Evolutionary conservation across 1,140 invertebrate genomes (phyloP).

Genomic region (Bombus superbus): DNA sequence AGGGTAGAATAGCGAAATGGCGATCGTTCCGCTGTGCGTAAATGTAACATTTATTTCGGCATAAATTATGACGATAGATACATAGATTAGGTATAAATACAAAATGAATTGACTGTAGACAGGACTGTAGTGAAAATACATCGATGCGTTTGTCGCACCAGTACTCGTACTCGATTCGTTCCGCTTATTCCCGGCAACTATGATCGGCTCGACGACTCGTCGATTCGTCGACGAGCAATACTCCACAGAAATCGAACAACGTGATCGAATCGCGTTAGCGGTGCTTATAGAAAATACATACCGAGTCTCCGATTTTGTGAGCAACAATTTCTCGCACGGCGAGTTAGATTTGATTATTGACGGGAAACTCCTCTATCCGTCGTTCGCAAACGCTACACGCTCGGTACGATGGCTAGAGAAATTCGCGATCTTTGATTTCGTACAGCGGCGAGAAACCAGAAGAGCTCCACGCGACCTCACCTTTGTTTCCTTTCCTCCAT

Average conservation of each 20-base stretch:
- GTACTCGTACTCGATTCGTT: constrained; percentile 67
- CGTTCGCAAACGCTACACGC: not conserved
- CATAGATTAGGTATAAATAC: constrained; percentile 80
- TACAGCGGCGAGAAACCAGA: not conserved
- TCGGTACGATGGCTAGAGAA: not conserved
- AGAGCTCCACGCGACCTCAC: not conserved
- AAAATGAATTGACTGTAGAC: constrained; percentile 83
- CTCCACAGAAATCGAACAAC: not conserved
- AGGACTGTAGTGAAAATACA: constrained; percentile 82
- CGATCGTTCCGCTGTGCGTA: constrained; percentile 71
- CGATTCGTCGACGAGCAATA: not conserved
- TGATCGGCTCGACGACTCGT: constrained; percentile 9
- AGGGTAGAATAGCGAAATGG: not conserved
- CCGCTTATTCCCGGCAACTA: constrained; percentile 57
- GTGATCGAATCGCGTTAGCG: constrained; percentile 17
- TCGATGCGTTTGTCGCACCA: constrained; percentile 72
- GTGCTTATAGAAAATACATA: constrained; percentile 49
- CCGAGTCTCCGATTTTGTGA: constrained; percentile 30
- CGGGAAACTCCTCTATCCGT: not conserved
- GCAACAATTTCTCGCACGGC: constrained; percentile 29
- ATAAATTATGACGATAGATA: constrained; percentile 82
- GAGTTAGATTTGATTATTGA: not conserved
- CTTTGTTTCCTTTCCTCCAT: not conserved
- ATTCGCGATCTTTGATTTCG: not conserved
- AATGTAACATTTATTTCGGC: constrained; percentile 83